Evolutionary conservation across 2,888 invertebrate genomes (phyloP).

Genomic region (Byasa hedistus): DNA sequence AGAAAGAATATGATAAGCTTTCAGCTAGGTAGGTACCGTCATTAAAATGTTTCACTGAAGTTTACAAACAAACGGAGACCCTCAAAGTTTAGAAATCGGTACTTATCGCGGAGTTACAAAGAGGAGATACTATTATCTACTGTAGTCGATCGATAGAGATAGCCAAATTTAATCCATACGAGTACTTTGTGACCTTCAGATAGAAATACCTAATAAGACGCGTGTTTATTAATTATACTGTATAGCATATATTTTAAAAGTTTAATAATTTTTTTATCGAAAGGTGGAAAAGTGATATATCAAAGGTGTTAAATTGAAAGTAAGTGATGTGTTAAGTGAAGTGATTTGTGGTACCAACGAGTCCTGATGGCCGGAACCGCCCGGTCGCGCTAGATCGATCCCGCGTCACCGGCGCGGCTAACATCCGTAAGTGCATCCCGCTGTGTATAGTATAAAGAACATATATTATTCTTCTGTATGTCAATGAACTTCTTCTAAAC

Average conservation of each 20-base stretch:
- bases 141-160: conserved; percentile 60
- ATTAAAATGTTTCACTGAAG: conserved; percentile 18
- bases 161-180: conserved; percentile 39
- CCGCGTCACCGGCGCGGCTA: conserved; percentile 43
- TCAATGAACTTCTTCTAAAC: background rate
- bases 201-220: conserved; percentile 2
- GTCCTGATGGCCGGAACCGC: conserved; percentile 49
- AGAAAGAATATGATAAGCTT: background rate
- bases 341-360: conserved; percentile 40
- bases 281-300: conserved; percentile 17
- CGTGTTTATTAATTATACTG: conserved; percentile 8
- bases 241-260: background rate
- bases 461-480: conserved; percentile 1
- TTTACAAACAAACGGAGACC: conserved; percentile 16
- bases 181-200: conserved; percentile 34
- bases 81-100: conserved; percentile 45
- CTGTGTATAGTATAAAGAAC: conserved; percentile 24
- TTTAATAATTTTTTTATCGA: conserved; percentile 1
- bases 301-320: conserved; percentile 25
- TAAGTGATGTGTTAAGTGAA: conserved; percentile 48
- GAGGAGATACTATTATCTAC: conserved; percentile 40
- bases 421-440: conserved; percentile 34
- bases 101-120: conserved; percentile 50
- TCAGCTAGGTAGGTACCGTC: conserved; percentile 1
- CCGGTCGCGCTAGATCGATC: conserved; percentile 70